These are phyloP conservation scores for Larimichthys crocea DNA, from an alignment of 2,113 vertebrate genomes.

Conservation along the genomic window DNA sequence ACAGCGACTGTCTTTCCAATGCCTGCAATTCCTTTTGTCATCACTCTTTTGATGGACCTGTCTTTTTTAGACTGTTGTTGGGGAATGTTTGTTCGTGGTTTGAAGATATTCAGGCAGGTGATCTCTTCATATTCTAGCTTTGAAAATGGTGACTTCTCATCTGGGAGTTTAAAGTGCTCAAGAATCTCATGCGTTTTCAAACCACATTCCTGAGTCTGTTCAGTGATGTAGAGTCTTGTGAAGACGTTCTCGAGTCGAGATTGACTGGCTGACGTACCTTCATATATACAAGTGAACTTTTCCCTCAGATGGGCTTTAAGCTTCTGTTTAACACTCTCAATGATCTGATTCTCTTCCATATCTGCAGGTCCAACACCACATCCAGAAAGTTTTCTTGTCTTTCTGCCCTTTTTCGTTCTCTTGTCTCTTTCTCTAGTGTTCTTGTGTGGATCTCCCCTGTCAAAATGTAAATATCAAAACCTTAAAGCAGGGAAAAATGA, in stretches of 20 bases:
- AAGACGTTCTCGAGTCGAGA: background rate
- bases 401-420: background rate
- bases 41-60: background rate
- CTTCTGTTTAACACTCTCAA: background rate
- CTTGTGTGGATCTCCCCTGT: background rate
- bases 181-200: rapidly evolving
- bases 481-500: background rate
- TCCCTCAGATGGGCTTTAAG: conserved; percentile 6
- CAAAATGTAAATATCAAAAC: background rate
- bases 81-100: rapidly evolving
- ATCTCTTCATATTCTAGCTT: background rate
- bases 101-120: conserved; percentile 6
- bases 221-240: conserved; percentile 29
- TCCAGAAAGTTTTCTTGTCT: background rate
- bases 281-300: background rate
- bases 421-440: background rate
- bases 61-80: background rate
- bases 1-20: conserved; percentile 27
- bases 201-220: background rate
- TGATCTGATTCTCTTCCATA: background rate
- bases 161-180: background rate
- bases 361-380: background rate
- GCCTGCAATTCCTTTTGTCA: conserved; percentile 36
- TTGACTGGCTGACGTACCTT: background rate
- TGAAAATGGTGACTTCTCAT: rapidly evolving